Evolutionary conservation across 2,888 invertebrate genomes (phyloP).

Genomic region (Chalcosyrphus nemorum): DNA sequence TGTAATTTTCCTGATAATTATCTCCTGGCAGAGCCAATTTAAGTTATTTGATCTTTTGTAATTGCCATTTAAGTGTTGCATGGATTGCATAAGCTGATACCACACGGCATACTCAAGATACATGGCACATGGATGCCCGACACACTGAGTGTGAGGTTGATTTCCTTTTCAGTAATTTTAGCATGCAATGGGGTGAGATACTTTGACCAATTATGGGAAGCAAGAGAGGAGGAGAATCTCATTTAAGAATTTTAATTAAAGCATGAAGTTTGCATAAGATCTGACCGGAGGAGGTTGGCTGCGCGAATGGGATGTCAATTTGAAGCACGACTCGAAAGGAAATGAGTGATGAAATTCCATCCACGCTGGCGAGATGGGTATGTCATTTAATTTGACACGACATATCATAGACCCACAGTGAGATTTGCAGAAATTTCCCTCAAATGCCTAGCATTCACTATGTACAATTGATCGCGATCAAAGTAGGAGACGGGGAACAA

Average conservation of each 20-base stretch:
- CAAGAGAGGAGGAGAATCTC: not conserved
- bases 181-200: slow-evolving; percentile 21
- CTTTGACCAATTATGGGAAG: slow-evolving; percentile 20
- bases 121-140: slow-evolving; percentile 6
- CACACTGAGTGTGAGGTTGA: not conserved
- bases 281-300: not conserved
- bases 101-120: not conserved
- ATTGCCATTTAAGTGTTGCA: slow-evolving; percentile 53
- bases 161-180: not conserved
- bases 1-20: slow-evolving; percentile 46
- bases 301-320: not conserved
- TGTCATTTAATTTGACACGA: not conserved
- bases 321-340: not conserved
- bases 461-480: no score
- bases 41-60: slow-evolving; percentile 56
- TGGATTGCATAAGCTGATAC: slow-evolving; percentile 41
- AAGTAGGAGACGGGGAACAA: no score
- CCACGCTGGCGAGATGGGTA: not conserved
- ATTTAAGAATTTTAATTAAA: slow-evolving; percentile 24
- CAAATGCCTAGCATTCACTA: no score
- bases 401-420: no score
- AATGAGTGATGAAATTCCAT: not conserved
- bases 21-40: slow-evolving; percentile 50
- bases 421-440: no score
- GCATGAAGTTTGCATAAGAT: not conserved